Evolutionary conservation across 2,113 vertebrate genomes (phyloP), one percentile per base, ranked within the genome.

Genomic region (Cacatua alba): DNA sequence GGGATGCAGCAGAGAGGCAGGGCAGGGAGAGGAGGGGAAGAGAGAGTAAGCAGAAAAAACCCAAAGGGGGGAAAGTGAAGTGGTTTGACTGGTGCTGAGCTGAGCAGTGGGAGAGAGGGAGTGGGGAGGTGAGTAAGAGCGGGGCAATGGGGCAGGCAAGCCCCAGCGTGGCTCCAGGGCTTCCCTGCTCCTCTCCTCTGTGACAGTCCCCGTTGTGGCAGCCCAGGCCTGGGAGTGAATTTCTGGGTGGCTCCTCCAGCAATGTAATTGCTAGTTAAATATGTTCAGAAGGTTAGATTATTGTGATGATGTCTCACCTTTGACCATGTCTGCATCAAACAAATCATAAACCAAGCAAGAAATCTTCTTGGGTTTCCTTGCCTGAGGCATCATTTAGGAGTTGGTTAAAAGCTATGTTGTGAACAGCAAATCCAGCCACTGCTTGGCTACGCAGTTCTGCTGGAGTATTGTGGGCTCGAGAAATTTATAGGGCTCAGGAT

Each of bases 221-320:
- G 85, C 75, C 87, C 1, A 4, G n/a, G 82, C 82, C 87, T 60
- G 76, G 62, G 13, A 94, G 72, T 2, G 0, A 89, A 91, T 94
- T 96, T 92, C 93, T 96, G 95, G 95, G 93, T 92, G 95, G 82
- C 86, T 96, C 92, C 95, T 93, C 76, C 80, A 88, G 92, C 87
- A 37, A 86, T 93, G 89, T 91, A 85, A 90, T 39, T 88, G 78
- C 68, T 90, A 75, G 93, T 96, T 95, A 95, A 96, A 64, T 85
- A 64, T 51, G 13, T 68, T 93, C 60, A 44, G 64, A 86, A 82
- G 94, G 85, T 92, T 90, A 81, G 64, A 81, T 86, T 77, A 90
- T 77, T 86, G 76, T 0, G 9, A 90, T 0, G 23, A 68, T 90
- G 92, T 64, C 85, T 90, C 65, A 90, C 90, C 72, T 95, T 88